Evolutionary conservation across 2,888 invertebrate genomes (phyloP), one percentile per base, ranked within the genome.

Genomic region (Tribolium freemani): DNA sequence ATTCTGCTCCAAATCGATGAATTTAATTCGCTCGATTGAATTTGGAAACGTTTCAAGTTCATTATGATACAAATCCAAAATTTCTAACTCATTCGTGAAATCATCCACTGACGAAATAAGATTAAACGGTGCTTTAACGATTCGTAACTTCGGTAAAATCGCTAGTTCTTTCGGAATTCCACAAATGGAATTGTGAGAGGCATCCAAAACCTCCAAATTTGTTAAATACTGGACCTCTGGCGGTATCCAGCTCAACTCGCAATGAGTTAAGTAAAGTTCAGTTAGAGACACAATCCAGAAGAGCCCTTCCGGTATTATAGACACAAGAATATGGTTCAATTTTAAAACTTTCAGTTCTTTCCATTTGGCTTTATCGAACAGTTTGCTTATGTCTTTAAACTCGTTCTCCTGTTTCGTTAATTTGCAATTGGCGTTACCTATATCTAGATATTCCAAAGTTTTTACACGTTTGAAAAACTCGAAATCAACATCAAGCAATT

Each of bases 31-130:
- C 10, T 69, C 45, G n/a, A 73, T 11, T 54, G 10, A 10, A 16
- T 26, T 26, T 0, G 69, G 53, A 9, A 66, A 45, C n/a, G 10
- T 9, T 53, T 69, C 73, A n/a, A 73, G 46, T 30, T 50, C 4
- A 57, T 73, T 73, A 30, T 54, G 16, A 54, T 69, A 73, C n/a
- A 73, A 69, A 66, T 73, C 73, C 16, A 70, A 46, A n/a, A 73
- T 38, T 48, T 60, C 11, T 30, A 73, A 60, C 0, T 71, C 26
- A 13, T 54, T 31, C 6, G 5, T 5, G 10, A 71, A 66, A 4
- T 50, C 21, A n/a, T 10, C 9, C 1, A 71, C 57, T 6, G 44
- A 50, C 1, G 57, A 48, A 11, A 71, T 66, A 10, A 21, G 2
- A 31, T 71, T 71, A 20, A 26, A 44, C 0, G 57, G 30, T 2